These are phyloP conservation scores for Macrophya annulata DNA, from an alignment of 2,888 invertebrate genomes.

Conservation along the genomic window DNA sequence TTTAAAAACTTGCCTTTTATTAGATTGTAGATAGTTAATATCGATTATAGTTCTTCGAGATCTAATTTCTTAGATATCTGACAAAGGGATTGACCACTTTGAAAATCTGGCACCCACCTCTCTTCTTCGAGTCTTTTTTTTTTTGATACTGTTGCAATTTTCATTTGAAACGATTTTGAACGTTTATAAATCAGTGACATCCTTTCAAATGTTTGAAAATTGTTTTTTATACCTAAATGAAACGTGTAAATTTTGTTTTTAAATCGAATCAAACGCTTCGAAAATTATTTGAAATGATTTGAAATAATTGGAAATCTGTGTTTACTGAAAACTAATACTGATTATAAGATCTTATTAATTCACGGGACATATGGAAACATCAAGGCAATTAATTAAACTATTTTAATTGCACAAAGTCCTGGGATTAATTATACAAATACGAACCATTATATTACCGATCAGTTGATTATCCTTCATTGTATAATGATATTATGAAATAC, in stretches of 20 bases:
- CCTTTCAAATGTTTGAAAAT: too few species aligned
- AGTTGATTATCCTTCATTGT: not conserved
- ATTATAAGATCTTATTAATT: too few species aligned
- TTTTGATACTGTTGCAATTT: too few species aligned
- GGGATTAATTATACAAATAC: not conserved
- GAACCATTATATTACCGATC: not conserved
- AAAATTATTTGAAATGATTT: not conserved
- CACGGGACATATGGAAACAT: not conserved
- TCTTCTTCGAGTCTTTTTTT: too few species aligned
- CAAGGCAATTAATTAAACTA: not conserved
- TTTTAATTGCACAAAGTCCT: not conserved
- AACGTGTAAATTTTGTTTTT: not conserved
- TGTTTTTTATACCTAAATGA: not conserved
- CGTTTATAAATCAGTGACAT: too few species aligned
- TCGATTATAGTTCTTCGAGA: too few species aligned
- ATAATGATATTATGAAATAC: not conserved
- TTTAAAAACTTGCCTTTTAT: not conserved
- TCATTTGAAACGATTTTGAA: too few species aligned
- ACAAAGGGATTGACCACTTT: too few species aligned
- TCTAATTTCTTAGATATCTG: too few species aligned
- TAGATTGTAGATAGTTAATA: too few species aligned
- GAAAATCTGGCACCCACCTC: too few species aligned
- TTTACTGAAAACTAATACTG: not conserved
- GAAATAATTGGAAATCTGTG: not conserved
- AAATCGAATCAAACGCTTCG: not conserved